Percentiles rank a stretch among this genome's conserved stretches.
These are phyloP conservation scores for Sussaba pulchella DNA, from an alignment of 2,888 invertebrate species.

Conservation along the genomic window DNA sequence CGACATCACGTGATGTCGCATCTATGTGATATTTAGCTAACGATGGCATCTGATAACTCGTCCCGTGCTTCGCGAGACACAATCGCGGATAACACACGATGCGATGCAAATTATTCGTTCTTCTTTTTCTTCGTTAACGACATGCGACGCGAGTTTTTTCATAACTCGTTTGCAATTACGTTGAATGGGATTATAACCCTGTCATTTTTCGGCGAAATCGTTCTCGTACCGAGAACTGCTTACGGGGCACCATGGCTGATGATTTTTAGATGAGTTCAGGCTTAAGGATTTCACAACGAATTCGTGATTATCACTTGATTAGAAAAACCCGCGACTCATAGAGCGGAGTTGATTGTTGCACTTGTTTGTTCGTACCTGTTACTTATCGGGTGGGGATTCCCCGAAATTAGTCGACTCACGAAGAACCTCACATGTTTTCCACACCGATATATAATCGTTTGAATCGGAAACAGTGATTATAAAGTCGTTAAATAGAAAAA, in stretches of 20 bases:
- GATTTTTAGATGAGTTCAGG: not conserved
- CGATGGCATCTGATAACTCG: constrained; percentile 47
- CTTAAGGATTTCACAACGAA: not conserved
- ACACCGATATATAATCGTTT: too few species aligned
- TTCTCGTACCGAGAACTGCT: not conserved
- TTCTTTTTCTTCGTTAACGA: not conserved
- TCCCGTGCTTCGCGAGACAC: constrained; percentile 42
- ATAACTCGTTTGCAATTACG: not conserved
- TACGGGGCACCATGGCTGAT: not conserved
- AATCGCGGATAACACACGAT: constrained; percentile 17
- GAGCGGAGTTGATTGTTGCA: too few species aligned
- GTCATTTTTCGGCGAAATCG: not conserved
- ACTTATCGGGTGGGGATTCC: too few species aligned
- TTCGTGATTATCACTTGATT: too few species aligned
- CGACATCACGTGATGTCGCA: constrained; percentile 57
- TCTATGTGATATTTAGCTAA: constrained; percentile 58
- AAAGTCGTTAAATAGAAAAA: too few species aligned
- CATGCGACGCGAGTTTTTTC: not conserved
- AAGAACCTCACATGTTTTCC: too few species aligned
- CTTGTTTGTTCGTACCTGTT: too few species aligned
- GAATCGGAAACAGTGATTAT: too few species aligned
- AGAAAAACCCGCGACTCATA: too few species aligned
- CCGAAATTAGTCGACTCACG: too few species aligned
- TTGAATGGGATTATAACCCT: not conserved
- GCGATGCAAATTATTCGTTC: not conserved